phyloP scores from a whole-genome alignment of 1,140 invertebrate species.

The Papilio machaon region DNA sequence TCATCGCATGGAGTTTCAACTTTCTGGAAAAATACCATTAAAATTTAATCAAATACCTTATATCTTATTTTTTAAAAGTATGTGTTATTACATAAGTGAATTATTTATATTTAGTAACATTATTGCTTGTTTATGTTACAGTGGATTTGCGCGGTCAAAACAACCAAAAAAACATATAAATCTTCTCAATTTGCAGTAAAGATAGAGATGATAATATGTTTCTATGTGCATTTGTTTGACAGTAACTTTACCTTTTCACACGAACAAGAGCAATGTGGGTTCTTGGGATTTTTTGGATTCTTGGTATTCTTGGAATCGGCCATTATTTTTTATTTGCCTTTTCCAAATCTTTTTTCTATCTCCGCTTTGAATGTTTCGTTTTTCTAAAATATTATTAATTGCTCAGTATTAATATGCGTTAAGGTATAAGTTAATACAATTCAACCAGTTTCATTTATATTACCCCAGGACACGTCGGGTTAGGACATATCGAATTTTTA shows the following conservation, averaged over 20 bases:
- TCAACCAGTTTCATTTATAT: not conserved
- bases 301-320: not conserved
- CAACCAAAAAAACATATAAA: too few species aligned
- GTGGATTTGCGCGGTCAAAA: too few species aligned
- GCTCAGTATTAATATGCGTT: slow-evolving; percentile 10
- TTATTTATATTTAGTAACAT: too few species aligned
- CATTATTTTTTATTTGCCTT: slow-evolving; percentile 44
- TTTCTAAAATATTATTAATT: slow-evolving; percentile 49
- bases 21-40: slow-evolving; percentile 1
- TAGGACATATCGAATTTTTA: slow-evolving; percentile 55
- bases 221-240: too few species aligned
- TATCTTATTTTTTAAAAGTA: not conserved
- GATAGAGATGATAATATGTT: too few species aligned
- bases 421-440: not conserved
- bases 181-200: too few species aligned
- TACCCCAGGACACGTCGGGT: slow-evolving; percentile 60
- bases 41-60: not conserved
- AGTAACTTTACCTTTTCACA: slow-evolving; percentile 40
- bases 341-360: slow-evolving; percentile 57
- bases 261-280: slow-evolving; percentile 39
- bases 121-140: too few species aligned
- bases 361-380: slow-evolving; percentile 53
- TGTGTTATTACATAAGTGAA: not conserved
- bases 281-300: not conserved
- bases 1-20: slow-evolving; percentile 2